Evolutionary conservation across 2,113 vertebrate genomes (phyloP).

Genomic region (Dinomys branickii): DNA sequence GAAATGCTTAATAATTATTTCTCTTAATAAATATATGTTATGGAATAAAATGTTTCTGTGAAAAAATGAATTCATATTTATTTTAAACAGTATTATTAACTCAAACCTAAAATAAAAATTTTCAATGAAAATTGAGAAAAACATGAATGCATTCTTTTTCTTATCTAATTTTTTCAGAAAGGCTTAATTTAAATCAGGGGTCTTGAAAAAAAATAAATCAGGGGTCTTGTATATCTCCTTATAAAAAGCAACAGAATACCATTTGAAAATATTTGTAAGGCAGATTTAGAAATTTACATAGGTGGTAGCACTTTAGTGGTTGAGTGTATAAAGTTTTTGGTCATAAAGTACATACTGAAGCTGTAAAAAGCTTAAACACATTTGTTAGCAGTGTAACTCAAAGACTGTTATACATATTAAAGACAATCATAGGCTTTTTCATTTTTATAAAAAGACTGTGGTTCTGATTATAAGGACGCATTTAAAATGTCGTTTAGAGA

Average conservation of each 20-base stretch:
- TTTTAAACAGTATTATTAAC: not conserved
- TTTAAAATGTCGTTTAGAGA: not conserved
- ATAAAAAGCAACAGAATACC: not conserved
- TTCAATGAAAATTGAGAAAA: not conserved
- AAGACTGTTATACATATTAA: not conserved
- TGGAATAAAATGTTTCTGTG: not conserved
- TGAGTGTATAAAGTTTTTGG: not conserved
- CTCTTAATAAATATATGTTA: not conserved
- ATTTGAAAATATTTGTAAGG: constrained; percentile 24
- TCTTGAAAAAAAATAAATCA: not conserved
- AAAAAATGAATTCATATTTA: not conserved
- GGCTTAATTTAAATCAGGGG: not conserved
- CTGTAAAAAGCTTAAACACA: not conserved
- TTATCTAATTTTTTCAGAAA: not conserved
- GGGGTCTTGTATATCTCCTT: not conserved
- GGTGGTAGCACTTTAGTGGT: not conserved
- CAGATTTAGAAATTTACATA: not conserved
- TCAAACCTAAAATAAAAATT: not conserved
- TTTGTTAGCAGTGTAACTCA: not conserved
- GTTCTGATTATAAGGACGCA: constrained; percentile 19
- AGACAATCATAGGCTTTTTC: not conserved
- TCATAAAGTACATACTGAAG: not conserved
- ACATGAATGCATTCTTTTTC: not conserved
- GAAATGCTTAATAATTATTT: not conserved
- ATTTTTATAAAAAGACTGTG: not conserved